Percentiles rank a stretch among this genome's conserved stretches.
phyloP scores from a whole-genome alignment of 2,888 invertebrate species.

The Drosophila birchii region DNA sequence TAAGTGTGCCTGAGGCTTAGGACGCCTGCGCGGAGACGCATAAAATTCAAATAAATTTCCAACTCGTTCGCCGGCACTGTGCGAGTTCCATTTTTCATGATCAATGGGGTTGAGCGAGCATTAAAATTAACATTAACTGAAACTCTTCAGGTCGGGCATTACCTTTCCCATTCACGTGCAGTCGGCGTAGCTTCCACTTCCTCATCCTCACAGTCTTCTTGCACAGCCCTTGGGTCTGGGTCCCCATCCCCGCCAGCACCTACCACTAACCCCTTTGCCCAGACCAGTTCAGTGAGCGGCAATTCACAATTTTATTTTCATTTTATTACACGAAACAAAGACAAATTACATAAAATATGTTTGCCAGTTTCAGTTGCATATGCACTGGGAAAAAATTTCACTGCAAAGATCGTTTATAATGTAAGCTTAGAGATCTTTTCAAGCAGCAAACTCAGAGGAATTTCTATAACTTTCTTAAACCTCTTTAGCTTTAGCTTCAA shows the following conservation, averaged over 20 bases:
- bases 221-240: conserved; percentile 7
- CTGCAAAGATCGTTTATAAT: neutral
- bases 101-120: conserved; percentile 57
- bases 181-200: conserved; percentile 44
- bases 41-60: conserved; percentile 83
- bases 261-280: conserved; percentile 35
- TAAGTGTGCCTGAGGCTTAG: conserved; percentile 18
- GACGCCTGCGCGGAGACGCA: conserved; percentile 65
- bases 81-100: conserved; percentile 76
- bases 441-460: too few relatives aligned
- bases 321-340: conserved; percentile 82
- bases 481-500: neutral
- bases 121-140: conserved; percentile 49
- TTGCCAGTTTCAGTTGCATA: conserved; percentile 37
- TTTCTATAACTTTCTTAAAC: neutral
- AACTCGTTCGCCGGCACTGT: conserved; percentile 71
- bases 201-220: conserved; percentile 1
- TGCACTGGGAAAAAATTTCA: neutral
- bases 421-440: neutral
- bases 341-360: conserved; percentile 81
- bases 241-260: conserved; percentile 8
- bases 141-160: conserved; percentile 28
- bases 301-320: conserved; percentile 81
- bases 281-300: conserved; percentile 24
- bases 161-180: conserved; percentile 48